Conservation (phyloP, 1,140 invertebrate genomes). For the Neodiprion lecontei region DNA sequence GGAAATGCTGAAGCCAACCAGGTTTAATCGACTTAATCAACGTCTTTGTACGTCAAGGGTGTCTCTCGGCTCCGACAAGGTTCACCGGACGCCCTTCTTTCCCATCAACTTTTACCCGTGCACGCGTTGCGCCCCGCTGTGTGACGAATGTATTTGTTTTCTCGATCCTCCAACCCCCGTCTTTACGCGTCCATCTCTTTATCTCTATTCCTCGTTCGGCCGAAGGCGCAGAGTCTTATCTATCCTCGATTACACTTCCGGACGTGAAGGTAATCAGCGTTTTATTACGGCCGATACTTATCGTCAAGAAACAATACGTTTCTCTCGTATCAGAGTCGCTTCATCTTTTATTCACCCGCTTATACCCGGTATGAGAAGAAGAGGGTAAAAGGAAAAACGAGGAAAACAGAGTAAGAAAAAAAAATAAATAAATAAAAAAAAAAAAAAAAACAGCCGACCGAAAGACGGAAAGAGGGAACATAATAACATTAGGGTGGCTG, state of each 20-base stretch:
- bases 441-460: no score
- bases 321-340: background rate
- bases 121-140: background rate
- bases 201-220: no score
- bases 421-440: no score
- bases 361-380: background rate
- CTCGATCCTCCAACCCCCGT: background rate
- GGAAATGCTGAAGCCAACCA: background rate
- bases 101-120: background rate
- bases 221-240: background rate
- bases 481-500: background rate
- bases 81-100: background rate
- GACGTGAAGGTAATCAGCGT: background rate
- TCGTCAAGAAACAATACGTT: background rate
- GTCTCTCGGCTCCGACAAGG: background rate
- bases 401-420: no score
- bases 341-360: background rate
- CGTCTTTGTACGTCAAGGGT: slow-evolving; percentile 6
- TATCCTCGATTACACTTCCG: background rate
- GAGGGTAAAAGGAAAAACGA: no score
- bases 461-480: no score
- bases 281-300: background rate
- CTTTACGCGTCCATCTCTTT: no score
- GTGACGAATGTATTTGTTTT: slow-evolving; percentile 1
- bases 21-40: slow-evolving; percentile 5